Conservation (phyloP, 1,140 invertebrate genomes). For the Pristionchus pacificus region DNA sequence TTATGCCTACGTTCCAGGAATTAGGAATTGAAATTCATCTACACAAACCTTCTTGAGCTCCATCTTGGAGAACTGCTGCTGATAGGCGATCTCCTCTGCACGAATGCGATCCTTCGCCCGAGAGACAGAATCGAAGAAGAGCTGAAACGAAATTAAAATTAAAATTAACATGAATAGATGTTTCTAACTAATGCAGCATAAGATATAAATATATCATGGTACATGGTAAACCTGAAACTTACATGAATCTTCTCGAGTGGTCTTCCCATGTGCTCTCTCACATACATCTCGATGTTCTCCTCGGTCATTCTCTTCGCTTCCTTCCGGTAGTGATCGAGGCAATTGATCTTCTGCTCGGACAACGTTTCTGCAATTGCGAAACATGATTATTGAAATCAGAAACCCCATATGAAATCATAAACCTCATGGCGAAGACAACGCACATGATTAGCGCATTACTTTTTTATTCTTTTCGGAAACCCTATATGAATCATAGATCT, state of each 20-base stretch:
- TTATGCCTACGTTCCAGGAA: too few relatives aligned
- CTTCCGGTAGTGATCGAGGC: conserved; percentile 79
- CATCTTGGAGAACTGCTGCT: conserved; percentile 93
- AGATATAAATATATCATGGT: conserved; percentile 14
- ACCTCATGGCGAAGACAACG: too few relatives aligned
- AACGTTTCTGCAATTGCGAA: conserved; percentile 66
- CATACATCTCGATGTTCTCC: conserved; percentile 83
- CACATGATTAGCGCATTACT: too few relatives aligned
- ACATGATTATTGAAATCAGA: too few relatives aligned
- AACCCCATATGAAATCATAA: too few relatives aligned
- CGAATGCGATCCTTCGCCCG: conserved; percentile 82
- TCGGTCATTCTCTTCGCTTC: conserved; percentile 86
- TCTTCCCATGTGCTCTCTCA: conserved; percentile 85
- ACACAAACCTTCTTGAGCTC: conserved; percentile 78
- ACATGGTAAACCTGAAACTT: conserved; percentile 53
- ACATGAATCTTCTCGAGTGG: conserved; percentile 92
- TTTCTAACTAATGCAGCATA: conserved; percentile 15
- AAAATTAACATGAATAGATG: background rate
- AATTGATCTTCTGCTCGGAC: conserved; percentile 82
- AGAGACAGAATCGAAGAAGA: conserved; percentile 84
- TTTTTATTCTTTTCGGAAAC: too few relatives aligned
- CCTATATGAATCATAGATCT: too few relatives aligned
- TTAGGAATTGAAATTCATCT: too few relatives aligned
- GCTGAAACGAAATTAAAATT: conserved; percentile 28
- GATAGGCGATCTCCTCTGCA: conserved; percentile 93